Evolutionary conservation across 2,113 vertebrate genomes (phyloP).

Genomic region (Crotophaga sulcirostris): DNA sequence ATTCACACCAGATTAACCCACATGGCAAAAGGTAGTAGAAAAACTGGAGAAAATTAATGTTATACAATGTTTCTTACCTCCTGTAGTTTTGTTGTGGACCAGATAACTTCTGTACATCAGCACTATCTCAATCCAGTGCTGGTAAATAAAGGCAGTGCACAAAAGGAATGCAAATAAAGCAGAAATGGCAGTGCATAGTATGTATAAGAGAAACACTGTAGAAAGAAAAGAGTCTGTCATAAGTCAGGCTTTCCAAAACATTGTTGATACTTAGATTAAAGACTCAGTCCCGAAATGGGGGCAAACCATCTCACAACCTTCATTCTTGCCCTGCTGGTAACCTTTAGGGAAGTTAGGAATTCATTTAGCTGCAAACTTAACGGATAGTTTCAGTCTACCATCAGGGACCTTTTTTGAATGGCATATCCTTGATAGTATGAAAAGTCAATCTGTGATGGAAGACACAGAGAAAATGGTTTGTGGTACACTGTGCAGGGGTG

Average conservation of each 20-base stretch:
- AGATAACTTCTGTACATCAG: constrained; percentile 79
- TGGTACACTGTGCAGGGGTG: neutral
- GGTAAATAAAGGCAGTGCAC: constrained; percentile 60
- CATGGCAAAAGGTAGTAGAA: neutral
- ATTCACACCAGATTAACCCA: neutral
- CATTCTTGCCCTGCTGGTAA: neutral
- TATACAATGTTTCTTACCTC: constrained; percentile 72
- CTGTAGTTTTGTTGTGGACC: constrained; percentile 47
- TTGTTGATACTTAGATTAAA: neutral
- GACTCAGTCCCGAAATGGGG: neutral
- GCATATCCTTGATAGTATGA: neutral
- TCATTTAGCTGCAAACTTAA: neutral
- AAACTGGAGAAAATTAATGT: neutral
- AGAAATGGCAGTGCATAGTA: constrained; percentile 54
- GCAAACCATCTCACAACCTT: neutral
- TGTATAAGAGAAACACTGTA: constrained; percentile 51
- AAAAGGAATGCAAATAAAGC: constrained; percentile 54
- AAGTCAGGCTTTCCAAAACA: neutral
- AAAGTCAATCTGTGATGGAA: neutral
- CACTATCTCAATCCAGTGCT: constrained; percentile 83
- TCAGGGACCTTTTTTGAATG: neutral
- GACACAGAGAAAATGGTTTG: neutral
- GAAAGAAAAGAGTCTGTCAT: neutral
- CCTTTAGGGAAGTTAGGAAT: neutral
- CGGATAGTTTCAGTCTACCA: neutral